phyloP scores from a whole-genome alignment of 2,113 vertebrate species.

The Furnarius figulus region DNA sequence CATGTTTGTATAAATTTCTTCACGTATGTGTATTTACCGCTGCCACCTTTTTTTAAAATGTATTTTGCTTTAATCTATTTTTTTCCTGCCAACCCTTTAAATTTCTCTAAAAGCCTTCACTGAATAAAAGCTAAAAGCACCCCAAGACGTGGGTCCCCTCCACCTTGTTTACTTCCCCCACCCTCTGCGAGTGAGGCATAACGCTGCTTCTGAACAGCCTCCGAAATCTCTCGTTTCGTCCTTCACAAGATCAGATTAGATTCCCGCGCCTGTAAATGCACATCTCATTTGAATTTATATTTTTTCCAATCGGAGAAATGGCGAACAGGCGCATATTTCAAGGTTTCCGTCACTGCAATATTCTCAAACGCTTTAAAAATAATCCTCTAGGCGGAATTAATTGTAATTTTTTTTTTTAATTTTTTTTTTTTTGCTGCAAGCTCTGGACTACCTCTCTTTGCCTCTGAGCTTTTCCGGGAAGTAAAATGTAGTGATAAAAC shows the following conservation, averaged over 20 bases:
- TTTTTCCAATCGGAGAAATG: not conserved
- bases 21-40: not conserved
- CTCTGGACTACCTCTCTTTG: not conserved
- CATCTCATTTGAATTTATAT: not conserved
- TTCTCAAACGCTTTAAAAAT: not conserved
- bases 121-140: not conserved
- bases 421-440: not conserved
- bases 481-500: constrained; percentile 49
- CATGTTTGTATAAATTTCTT: not conserved
- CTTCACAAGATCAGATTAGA: not conserved
- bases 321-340: not conserved
- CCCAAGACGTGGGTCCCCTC: not conserved
- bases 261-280: not conserved
- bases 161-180: not conserved
- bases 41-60: not conserved
- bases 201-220: not conserved
- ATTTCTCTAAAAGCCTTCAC: not conserved
- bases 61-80: not conserved
- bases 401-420: not conserved
- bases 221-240: not conserved
- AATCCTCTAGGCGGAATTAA: not conserved
- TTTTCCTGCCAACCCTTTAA: not conserved
- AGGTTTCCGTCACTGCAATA: not conserved
- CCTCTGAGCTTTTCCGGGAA: constrained; percentile 28
- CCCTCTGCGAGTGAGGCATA: not conserved